Evolutionary conservation across 2,113 vertebrate genomes (phyloP).

Genomic region (Fregata magnificens): DNA sequence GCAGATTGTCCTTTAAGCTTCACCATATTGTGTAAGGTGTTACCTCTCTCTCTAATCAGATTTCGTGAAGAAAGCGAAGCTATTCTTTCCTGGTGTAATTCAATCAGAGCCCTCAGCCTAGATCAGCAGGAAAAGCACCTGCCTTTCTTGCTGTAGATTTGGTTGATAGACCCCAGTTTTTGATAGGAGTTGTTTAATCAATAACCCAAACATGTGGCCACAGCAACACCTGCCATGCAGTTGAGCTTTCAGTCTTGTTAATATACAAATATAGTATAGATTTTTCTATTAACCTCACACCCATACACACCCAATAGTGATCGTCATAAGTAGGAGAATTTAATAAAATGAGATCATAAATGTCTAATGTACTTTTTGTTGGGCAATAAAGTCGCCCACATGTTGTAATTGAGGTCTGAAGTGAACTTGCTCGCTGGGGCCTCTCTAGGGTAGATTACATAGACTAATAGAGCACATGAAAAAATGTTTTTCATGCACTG

Average conservation of each 20-base stretch:
- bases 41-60: conserved; percentile 47
- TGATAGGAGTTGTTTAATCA: conserved; percentile 60
- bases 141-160: conserved; percentile 30
- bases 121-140: conserved; percentile 44
- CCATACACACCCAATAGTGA: background rate
- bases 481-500: background rate
- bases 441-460: background rate
- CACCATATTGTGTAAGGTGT: background rate
- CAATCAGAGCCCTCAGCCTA: background rate
- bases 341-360: conserved; percentile 23
- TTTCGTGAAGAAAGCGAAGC: conserved; percentile 45
- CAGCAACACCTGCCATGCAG: conserved; percentile 65
- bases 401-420: conserved; percentile 23
- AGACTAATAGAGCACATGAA: background rate
- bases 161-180: background rate
- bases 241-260: conserved; percentile 44
- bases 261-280: background rate
- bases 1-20: conserved; percentile 37
- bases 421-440: background rate
- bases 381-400: background rate
- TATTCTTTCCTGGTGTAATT: conserved; percentile 59
- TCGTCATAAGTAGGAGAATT: background rate
- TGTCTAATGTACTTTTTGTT: conserved; percentile 3
- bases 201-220: conserved; percentile 27
- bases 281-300: background rate